These are phyloP conservation scores for Acromyrmex heyeri DNA, from an alignment of 1,140 invertebrate genomes.

Conservation along the genomic window DNA sequence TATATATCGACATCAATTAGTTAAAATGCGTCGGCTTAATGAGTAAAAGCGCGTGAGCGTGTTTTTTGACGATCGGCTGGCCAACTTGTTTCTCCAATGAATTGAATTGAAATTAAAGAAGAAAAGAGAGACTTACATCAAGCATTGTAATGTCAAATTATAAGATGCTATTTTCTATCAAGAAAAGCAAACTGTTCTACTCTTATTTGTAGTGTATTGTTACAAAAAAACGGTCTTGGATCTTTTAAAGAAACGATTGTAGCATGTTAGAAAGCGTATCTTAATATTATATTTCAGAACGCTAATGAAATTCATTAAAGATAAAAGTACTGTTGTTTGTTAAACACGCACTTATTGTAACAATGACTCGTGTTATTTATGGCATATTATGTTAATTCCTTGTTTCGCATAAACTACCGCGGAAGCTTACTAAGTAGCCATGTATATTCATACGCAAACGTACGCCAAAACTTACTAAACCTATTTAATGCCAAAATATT, in stretches of 20 bases:
- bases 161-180: background rate
- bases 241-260: background rate
- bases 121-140: background rate
- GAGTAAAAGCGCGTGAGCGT: background rate
- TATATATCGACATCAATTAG: constrained; percentile 45
- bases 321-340: background rate
- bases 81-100: background rate
- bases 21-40: background rate
- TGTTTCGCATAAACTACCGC: constrained; percentile 39
- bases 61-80: background rate
- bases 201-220: background rate
- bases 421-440: constrained; percentile 28
- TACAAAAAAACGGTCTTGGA: background rate
- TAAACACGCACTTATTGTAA: background rate
- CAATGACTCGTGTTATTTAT: constrained; percentile 1
- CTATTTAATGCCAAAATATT: constrained; percentile 49
- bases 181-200: background rate
- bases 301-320: background rate
- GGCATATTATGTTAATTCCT: constrained; percentile 37
- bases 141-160: background rate
- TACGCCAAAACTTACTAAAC: constrained; percentile 44
- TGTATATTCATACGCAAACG: constrained; percentile 27
- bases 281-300: background rate
- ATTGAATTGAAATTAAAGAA: background rate
- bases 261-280: background rate